Evolutionary conservation across 2,888 invertebrate genomes (phyloP), one percentile per base, ranked within the genome.

Genomic region (Dione juno): DNA sequence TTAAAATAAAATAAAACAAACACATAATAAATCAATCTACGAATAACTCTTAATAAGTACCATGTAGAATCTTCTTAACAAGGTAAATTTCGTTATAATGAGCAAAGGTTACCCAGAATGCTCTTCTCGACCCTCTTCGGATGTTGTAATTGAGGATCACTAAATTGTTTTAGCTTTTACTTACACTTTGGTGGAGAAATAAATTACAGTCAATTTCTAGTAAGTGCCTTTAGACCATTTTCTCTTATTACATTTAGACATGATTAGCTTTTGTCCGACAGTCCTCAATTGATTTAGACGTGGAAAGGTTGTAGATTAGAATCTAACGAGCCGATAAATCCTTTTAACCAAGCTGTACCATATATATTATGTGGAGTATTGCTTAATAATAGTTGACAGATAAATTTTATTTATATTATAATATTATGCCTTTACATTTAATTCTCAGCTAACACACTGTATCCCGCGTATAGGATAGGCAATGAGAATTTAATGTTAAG

Each of bases 131-230:
- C 73, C 72, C 76, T 75, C 72, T 77, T 78, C 76, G 76, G 74
- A 74, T 75, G 72, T 76, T 69, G 78, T 85, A 84, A 87, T 85
- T 83, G 84, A 80, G 81, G 81, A 80, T 82, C 85, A 81, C 80
- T 82, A 83, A 86, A 86, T 86, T 85, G 84, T 83, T 83, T 84
- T 81, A 84, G 82, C 83, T 82, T 81, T 82, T 80, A 80, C 82
- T 86, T 84, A 84, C 84, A 81, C 80, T 82, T 83, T 81, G 80
- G 78, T 76, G 77, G 79, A 80, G 79, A 86, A 86, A 88, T 86
- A 84, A 84, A 88, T 86, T 85, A 84, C 84, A 77, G 72, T 75
- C 81, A 80, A 84, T 87, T 87, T 79, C 77, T 79, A 77, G 79
- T 84, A 85, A 87, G 84, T 82, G 84, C 82, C 81, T 77, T 76